Percentiles rank a stretch among this genome's conserved stretches.
phyloP scores from a whole-genome alignment of 2,797 vertebrate species.

The Dicrostonyx torquatus region DNA sequence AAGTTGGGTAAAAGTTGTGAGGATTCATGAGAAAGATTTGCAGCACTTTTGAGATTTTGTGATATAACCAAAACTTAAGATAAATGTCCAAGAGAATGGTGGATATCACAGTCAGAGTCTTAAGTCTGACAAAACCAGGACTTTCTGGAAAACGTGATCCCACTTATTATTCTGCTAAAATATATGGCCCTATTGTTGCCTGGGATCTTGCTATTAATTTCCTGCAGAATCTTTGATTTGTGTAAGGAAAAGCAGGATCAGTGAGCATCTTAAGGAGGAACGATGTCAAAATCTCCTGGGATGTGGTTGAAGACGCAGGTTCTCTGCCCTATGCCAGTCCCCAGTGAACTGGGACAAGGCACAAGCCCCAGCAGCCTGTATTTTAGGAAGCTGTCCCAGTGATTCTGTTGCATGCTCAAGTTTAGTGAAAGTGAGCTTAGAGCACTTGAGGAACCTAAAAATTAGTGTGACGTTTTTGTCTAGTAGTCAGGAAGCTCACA shows the following conservation, averaged over 20 bases:
- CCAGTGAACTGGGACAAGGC: background rate
- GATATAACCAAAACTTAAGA: slow-evolving; percentile 49
- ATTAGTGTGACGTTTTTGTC: slow-evolving; percentile 42
- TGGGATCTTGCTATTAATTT: slow-evolving; percentile 2
- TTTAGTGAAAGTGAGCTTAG: slow-evolving; percentile 50
- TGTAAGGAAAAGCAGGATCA: slow-evolving; percentile 40
- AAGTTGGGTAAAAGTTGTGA: slow-evolving; percentile 43
- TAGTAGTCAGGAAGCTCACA: slow-evolving; percentile 8
- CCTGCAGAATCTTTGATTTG: slow-evolving; percentile 34
- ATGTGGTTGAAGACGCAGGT: slow-evolving; percentile 31
- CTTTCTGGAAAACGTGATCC: slow-evolving; percentile 2
- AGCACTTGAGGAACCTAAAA: slow-evolving; percentile 62
- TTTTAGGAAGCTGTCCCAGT: slow-evolving; percentile 23
- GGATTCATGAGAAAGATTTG: slow-evolving; percentile 36
- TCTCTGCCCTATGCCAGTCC: background rate
- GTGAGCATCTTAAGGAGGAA: background rate
- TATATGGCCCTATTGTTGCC: background rate
- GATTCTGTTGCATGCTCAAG: slow-evolving; percentile 21
- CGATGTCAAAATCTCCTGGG: background rate
- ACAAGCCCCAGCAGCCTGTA: background rate
- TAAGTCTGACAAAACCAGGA: background rate
- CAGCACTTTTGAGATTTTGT: slow-evolving; percentile 43
- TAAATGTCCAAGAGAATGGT: slow-evolving; percentile 43
- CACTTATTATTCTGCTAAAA: background rate
- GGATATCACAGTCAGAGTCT: slow-evolving; percentile 13